phyloP scores from a whole-genome alignment of 2,797 vertebrate genomes.

The Molossus alvarezi region DNA sequence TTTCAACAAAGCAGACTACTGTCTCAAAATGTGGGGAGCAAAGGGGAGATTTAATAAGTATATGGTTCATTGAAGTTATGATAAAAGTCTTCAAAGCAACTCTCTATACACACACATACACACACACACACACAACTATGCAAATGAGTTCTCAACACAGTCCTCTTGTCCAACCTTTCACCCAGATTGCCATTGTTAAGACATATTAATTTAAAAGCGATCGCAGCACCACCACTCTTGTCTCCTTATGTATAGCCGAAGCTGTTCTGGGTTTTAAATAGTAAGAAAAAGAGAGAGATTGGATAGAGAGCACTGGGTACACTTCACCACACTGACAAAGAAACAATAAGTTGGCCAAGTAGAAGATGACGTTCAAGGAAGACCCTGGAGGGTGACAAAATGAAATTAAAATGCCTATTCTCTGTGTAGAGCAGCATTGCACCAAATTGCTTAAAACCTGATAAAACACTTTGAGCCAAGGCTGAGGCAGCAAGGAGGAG shows the following conservation, averaged over 20 bases:
- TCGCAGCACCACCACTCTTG: background rate
- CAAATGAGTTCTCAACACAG: background rate
- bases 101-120: background rate
- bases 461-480: background rate
- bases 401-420: background rate
- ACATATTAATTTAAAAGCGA: constrained; percentile 24
- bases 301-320: background rate
- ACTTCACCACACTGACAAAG: background rate
- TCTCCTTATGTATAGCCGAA: background rate
- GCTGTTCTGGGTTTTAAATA: background rate
- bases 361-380: background rate
- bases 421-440: background rate
- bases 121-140: background rate
- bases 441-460: background rate
- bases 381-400: background rate
- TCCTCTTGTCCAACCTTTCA: background rate
- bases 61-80: background rate
- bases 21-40: background rate
- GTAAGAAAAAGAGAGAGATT: background rate
- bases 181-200: background rate
- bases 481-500: background rate
- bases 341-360: background rate
- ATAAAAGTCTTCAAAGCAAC: background rate
- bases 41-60: background rate
- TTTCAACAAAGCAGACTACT: background rate